Base-by-base conservation (phyloP, 2,797 vertebrate species). In the Lophotriccus pileatus region DNA sequence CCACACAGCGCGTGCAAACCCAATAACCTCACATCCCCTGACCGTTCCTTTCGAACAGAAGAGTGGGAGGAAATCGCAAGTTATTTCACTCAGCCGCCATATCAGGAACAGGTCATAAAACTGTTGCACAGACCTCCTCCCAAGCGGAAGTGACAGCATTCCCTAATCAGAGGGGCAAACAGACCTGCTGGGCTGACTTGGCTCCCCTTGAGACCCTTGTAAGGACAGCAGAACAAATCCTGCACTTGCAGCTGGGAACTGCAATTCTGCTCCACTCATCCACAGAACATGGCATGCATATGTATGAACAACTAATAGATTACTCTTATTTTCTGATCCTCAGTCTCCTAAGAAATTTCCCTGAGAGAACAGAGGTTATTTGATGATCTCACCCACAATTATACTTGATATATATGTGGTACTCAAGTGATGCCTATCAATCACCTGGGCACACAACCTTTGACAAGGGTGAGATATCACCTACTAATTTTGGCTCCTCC, bases 231-330 rank as follows among this genome's bases (percentile, higher is more conserved):
- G 34, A 89, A 41, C 32, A 79, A 73, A 53, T 6, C 7, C 24
- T 28, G 19, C 12, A 12, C 25, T 34, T 43, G n/a, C 32, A 76
- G 59, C 28, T 27, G 14, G 39, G 36, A 87, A 69, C 12, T 16
- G 30, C 67, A 63, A 10, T 52, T 41, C 49, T 22, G 18, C 56
- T 56, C 34, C 32, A 37, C 23, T 87, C 32, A 30, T 20, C 56
- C 1, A 0, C 56, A 23, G 34, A 32, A 39, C 20, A 28, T 32
- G 4, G 14, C 12, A 37, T 0, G 0, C 6, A 14, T 0, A 0
- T 0, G 0, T 7, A 27, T 14, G 22, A 43, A 41, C 1, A 3
- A 75, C 32, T n/a, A 44, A 58, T 1, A 63, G 12, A 76, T 41
- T 9, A 10, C 46, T 14, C 11, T 60, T 49, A 28, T 4, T 46